Base-by-base conservation (phyloP, 2,888 invertebrate species). In the Atrina japonica region DNA sequence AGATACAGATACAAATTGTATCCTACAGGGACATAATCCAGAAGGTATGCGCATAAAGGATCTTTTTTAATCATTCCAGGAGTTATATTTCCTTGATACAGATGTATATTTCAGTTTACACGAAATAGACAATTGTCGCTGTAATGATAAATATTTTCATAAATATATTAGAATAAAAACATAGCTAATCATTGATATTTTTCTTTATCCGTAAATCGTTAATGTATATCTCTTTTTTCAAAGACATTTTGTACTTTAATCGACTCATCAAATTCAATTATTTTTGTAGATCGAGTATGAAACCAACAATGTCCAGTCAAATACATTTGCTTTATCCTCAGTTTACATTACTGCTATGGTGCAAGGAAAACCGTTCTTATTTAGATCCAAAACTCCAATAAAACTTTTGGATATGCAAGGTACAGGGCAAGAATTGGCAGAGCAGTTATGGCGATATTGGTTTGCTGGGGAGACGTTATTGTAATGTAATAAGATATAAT, bases 401-500 rank as follows among this genome's bases (percentile, higher is more conserved):
- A 49, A 40, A 40, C 41, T 66, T 14, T 49, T 66, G 25, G 66
- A 66, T 49, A 23, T 58, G 21, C 7, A 30, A 18, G 25, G 23
- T 11, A 66, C 66, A 16, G 66, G 58, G 3, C 14, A 49, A 30
- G 27, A 30, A 9, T 25, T 66, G 11, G 47, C 66, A 11, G 56
- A 58, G 7, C 66, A 66, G 27, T 58, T 66, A 6, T 66, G 66
- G 66, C 21, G 25, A n/a, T 66, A 66, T 21, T 66, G 65, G 65
- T 53, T 23, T 35, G 35, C 11, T 35, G 35, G 35, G 11, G 35
- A 35, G 35, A 35, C 5, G 35, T 11, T 35, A 7, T 35, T 35
- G 11, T 35, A 35, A 11, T 35, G 11, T 35, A n/a, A n/a, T n/a
- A n/a, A n/a, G n/a, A n/a, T n/a, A n/a, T n/a, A n/a, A n/a, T n/a